Percentiles rank a stretch among this genome's conserved stretches.
These are phyloP conservation scores for Sebastes trivittatus DNA, from an alignment of 2,797 vertebrate species.

Conservation along the genomic window DNA sequence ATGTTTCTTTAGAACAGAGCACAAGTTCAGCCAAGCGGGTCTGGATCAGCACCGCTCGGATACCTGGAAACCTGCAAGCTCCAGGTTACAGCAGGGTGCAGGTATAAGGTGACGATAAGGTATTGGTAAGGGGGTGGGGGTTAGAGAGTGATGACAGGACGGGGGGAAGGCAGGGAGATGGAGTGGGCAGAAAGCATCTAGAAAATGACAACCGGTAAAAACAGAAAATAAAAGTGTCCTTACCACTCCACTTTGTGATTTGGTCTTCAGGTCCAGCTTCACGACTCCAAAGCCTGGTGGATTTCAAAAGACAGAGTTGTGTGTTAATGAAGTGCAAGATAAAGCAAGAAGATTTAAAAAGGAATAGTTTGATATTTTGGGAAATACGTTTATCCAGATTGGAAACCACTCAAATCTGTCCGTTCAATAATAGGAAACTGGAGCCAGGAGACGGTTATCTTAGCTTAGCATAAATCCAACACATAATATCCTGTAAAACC, in stretches of 20 bases:
- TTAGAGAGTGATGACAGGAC: background rate
- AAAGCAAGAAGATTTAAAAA: background rate
- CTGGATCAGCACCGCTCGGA: background rate
- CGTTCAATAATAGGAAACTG: background rate
- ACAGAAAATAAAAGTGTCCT: constrained; percentile 57
- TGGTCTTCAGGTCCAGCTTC: constrained; percentile 95
- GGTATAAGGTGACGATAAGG: background rate
- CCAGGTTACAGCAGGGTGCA: background rate
- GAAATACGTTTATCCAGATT: background rate
- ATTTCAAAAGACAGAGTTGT: background rate
- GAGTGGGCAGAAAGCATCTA: background rate
- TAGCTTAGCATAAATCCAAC: background rate
- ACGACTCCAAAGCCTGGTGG: constrained; percentile 92
- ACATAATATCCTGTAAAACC: background rate
- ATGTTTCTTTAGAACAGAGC: constrained; percentile 33
- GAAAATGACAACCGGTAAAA: background rate
- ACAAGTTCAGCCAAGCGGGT: constrained; percentile 26
- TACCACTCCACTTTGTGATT: constrained; percentile 95
- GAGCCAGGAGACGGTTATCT: background rate
- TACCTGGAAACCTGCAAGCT: constrained; percentile 22
- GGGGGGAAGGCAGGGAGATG: background rate
- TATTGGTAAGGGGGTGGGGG: background rate
- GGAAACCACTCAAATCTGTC: background rate
- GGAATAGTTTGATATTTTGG: background rate
- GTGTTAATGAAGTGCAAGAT: background rate